Evolutionary conservation across 1,140 invertebrate genomes (phyloP), one percentile per base, ranked within the genome.

Genomic region (Drosophila azteca): DNA sequence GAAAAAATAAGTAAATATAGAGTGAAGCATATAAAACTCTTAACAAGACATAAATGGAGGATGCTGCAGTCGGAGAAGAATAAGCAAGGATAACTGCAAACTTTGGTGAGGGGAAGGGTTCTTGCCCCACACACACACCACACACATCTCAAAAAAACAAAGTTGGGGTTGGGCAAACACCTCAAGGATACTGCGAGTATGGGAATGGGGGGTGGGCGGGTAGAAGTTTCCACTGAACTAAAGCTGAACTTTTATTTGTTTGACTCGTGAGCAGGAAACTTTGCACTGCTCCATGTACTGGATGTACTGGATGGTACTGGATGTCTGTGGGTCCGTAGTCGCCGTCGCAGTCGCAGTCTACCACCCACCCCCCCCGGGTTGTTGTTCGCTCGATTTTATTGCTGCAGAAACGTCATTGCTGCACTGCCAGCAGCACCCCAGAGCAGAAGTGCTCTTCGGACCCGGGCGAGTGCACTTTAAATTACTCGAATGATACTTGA

Each of bases 401-500:
- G 64, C 73, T 65, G 77, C 58, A 53, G 45, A 54, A 65, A 61
- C 50, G 76, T 58, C 54, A 46, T 52, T 53, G 55, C 22, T 39
- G 35, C 31, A 35, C 35, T 39, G 35, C 31, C 31, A 35, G 31
- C 31, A 35, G 0, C 24, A 26, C 35, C 35, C 35, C 35, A 11
- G 67, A 11, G 67, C 17, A 60, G 65, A 83, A 67, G 43, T 35
- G 54, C 69, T 77, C 46, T 39, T 39, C 35, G 35, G 35, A 39
- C 35, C 11, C 35, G 35, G 35, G 41, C 51, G 55, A 83, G 83
- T 83, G 79, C 83, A 77, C 83, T 88, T 72, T 71, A 79, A 87
- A 87, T 87, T 88, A 83, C 83, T 88, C 83, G 75, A 88, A 87
- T 87, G 83, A 87, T 87, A 88, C 83, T 87, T 88, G 83, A 87